These are phyloP conservation scores for Etia nguti DNA, from an alignment of 2,113 vertebrate species.

Conservation along the genomic window DNA sequence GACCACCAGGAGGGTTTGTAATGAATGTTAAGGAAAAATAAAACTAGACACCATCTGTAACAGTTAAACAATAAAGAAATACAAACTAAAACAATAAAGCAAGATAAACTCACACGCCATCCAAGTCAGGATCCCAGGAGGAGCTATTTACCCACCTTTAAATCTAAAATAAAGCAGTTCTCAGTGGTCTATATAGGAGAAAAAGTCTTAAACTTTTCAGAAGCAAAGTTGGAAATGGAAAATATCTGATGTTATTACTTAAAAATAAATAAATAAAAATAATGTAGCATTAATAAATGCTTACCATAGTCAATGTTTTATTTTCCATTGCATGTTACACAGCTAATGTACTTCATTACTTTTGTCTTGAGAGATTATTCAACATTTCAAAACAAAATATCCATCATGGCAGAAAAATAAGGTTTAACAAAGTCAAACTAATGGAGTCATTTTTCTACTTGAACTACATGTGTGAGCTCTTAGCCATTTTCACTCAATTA, in stretches of 20 bases:
- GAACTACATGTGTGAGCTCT: neutral
- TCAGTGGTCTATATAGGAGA: neutral
- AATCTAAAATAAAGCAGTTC: neutral
- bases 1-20: neutral
- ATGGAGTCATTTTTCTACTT: neutral
- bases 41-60: neutral
- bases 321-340: neutral
- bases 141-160: too few species aligned
- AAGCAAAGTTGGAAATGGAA: neutral
- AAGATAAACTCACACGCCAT: neutral
- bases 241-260: neutral
- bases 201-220: neutral
- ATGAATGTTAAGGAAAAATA: neutral
- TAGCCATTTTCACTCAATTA: neutral
- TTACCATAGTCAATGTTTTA: neutral
- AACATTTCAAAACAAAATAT: neutral
- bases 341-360: neutral
- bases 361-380: neutral
- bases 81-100: neutral
- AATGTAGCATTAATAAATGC: neutral
- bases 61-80: fast-evolving
- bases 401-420: neutral
- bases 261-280: neutral
- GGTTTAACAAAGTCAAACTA: neutral
- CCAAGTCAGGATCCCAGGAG: too few species aligned